Conservation (phyloP, 2,113 vertebrate species). For the Oreamnos americanus region DNA sequence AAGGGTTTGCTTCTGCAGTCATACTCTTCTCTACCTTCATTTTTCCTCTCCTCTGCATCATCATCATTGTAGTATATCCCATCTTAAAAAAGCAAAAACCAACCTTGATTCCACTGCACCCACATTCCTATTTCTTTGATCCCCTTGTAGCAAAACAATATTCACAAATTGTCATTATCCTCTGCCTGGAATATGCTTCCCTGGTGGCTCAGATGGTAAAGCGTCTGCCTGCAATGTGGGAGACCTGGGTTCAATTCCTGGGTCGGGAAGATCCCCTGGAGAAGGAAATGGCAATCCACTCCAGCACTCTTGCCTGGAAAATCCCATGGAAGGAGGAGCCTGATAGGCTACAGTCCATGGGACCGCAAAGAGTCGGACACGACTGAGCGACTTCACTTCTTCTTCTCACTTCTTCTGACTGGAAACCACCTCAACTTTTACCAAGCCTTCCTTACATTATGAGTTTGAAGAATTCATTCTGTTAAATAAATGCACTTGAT, state of each 20-base stretch:
- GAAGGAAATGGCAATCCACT: no score
- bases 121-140: background rate
- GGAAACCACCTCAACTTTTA: background rate
- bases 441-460: background rate
- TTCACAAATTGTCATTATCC: background rate
- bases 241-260: no score
- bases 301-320: no score
- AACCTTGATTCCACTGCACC: background rate
- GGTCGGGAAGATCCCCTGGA: no score
- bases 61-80: background rate
- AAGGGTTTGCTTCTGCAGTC: background rate
- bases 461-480: background rate
- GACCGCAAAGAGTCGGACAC: no score
- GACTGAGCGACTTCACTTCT: no score
- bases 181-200: background rate
- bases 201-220: no score
- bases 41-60: background rate
- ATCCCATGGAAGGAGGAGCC: no score
- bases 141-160: background rate
- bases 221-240: no score
- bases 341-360: no score
- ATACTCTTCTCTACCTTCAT: background rate
- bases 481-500: background rate
- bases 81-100: background rate
- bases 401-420: background rate